These are phyloP conservation scores for Calyptomena viridis DNA, from an alignment of 2,113 vertebrate species.

Conservation along the genomic window DNA sequence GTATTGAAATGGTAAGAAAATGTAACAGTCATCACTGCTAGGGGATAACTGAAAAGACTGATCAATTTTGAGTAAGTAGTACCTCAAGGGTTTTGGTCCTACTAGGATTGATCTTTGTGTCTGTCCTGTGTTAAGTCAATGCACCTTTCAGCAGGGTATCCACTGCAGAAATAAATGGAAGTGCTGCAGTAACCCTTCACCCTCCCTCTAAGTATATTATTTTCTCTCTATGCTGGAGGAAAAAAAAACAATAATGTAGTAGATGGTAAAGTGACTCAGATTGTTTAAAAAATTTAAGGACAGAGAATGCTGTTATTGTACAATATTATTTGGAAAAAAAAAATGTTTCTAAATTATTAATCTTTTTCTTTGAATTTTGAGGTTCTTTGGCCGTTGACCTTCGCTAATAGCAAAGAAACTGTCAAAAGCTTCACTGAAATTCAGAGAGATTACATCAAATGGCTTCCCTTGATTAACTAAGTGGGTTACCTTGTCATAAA, in stretches of 20 bases:
- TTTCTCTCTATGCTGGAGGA: background rate
- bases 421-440: background rate
- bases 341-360: background rate
- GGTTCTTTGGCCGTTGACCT: background rate
- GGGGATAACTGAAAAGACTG: constrained; percentile 52
- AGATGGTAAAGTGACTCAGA: background rate
- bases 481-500: background rate
- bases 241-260: background rate
- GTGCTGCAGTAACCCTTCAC: background rate
- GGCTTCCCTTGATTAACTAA: background rate
- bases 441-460: background rate
- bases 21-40: constrained; percentile 50
- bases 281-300: background rate
- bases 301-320: background rate
- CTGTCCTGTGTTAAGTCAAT: constrained; percentile 51
- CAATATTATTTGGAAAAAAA: background rate
- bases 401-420: background rate
- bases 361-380: background rate
- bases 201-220: background rate
- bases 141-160: constrained; percentile 55
- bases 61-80: constrained; percentile 55
- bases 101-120: constrained; percentile 48
- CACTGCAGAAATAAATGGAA: constrained; percentile 47
- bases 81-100: constrained; percentile 53
- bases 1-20: constrained; percentile 48